phyloP scores from a whole-genome alignment of 2,888 invertebrate genomes.

The Tubulanus polymorphus region DNA sequence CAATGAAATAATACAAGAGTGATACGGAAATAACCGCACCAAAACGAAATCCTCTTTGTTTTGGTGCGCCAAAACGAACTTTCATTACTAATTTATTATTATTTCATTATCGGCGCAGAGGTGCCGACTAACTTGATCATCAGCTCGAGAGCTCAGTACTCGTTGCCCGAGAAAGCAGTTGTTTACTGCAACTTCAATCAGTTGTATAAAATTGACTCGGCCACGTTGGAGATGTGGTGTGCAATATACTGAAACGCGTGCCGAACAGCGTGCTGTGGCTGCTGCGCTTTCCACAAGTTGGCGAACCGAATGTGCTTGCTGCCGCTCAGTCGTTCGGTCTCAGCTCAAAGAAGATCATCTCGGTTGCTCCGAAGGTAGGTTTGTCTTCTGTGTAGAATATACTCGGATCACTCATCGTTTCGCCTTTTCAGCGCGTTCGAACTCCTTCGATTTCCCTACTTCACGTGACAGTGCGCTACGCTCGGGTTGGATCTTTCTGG shows the following conservation, averaged over 20 bases:
- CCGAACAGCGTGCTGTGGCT: conserved; percentile 94
- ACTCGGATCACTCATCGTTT: too few relatives aligned
- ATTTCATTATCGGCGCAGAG: too few relatives aligned
- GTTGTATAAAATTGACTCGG: conserved; percentile 95
- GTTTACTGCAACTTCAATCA: conserved; percentile 99
- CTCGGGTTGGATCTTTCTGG: too few relatives aligned
- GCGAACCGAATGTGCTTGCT: conserved; percentile 62
- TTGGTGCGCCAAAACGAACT: too few relatives aligned
- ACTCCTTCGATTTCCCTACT: too few relatives aligned
- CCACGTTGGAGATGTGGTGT: conserved; percentile 91
- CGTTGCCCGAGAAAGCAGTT: conserved; percentile 88
- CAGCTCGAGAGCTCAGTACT: conserved; percentile 93
- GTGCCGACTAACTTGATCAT: conserved; percentile 87
- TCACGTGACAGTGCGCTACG: too few relatives aligned
- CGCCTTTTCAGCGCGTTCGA: too few relatives aligned
- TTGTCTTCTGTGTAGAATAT: too few relatives aligned
- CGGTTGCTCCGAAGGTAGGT: conserved; percentile 81
- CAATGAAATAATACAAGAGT: too few relatives aligned
- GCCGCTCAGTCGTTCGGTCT: conserved; percentile 60
- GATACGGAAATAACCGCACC: too few relatives aligned
- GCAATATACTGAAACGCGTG: conserved; percentile 82
- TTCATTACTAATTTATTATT: too few relatives aligned
- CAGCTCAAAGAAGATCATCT: conserved; percentile 71
- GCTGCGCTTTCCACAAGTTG: conserved; percentile 79
- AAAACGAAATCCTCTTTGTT: too few relatives aligned